A percentile compares a stretch with the other conserved stretches of the same genome.
phyloP scores from a whole-genome alignment of 2,113 vertebrate species.

The Nannospalax galili region DNA sequence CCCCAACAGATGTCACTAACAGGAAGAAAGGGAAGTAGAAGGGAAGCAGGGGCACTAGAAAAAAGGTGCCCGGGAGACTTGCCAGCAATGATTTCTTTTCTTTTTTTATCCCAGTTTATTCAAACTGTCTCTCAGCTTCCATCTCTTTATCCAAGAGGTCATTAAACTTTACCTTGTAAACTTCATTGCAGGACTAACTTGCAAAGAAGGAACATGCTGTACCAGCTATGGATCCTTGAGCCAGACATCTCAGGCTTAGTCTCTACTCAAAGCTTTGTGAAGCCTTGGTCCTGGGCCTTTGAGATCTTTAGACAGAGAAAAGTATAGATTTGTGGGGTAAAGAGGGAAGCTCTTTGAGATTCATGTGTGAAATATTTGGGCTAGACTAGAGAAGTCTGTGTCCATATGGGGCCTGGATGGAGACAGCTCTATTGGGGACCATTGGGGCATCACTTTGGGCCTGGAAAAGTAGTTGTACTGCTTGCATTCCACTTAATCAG shows the following conservation, averaged over 20 bases:
- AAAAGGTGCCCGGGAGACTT: not conserved
- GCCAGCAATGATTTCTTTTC: not conserved
- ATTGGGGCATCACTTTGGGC: constrained; percentile 9
- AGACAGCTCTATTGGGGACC: not conserved
- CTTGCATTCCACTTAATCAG: constrained; percentile 60
- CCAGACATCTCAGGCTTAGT: not conserved
- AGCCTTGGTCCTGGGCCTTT: not conserved
- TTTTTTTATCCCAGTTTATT: constrained; percentile 26
- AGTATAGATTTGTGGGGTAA: not conserved
- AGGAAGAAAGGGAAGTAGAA: not conserved
- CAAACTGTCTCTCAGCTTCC: not conserved
- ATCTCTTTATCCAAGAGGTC: constrained; percentile 49
- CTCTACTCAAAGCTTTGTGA: not conserved
- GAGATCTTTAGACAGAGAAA: not conserved
- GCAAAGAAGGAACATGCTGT: constrained; percentile 2
- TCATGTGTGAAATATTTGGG: no score
- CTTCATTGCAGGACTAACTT: constrained; percentile 1
- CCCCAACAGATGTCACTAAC: not conserved
- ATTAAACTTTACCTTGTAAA: constrained; percentile 62
- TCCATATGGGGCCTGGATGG: accelerated
- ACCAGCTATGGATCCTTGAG: not conserved
- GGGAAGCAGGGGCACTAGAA: not conserved
- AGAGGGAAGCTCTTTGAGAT: not conserved
- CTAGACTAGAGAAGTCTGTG: not conserved
- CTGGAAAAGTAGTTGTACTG: not conserved